Evolutionary conservation across 2,113 vertebrate genomes (phyloP).

Genomic region (Anarhynchus alexandrinus): DNA sequence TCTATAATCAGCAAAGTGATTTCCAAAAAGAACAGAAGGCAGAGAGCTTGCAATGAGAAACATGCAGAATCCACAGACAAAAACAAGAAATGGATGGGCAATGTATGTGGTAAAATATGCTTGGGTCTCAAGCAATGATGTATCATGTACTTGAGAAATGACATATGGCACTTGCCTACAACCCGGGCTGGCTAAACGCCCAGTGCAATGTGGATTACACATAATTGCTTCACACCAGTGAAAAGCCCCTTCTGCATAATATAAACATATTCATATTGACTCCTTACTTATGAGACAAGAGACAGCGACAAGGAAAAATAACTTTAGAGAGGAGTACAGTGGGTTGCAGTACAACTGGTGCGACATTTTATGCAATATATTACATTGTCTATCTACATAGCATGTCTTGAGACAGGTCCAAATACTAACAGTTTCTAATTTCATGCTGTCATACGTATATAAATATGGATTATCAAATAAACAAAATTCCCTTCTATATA

Average conservation of each 20-base stretch:
- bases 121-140: neutral
- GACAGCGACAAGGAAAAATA: neutral
- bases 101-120: slow-evolving; percentile 16
- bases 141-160: slow-evolving; percentile 18
- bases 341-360: neutral
- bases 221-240: slow-evolving; percentile 39
- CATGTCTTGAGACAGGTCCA: neutral
- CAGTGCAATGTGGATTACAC: neutral
- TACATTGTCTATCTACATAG: neutral
- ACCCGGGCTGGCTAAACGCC: slow-evolving; percentile 1
- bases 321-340: neutral
- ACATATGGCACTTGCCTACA: slow-evolving; percentile 60
- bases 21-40: slow-evolving; percentile 39
- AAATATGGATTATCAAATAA: neutral
- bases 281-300: neutral
- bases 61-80: slow-evolving; percentile 3
- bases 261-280: slow-evolving; percentile 7
- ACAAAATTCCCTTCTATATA: neutral
- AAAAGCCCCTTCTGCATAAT: slow-evolving; percentile 23
- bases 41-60: neutral
- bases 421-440: neutral
- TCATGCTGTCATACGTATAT: neutral
- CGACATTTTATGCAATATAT: neutral
- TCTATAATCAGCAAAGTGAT: neutral
- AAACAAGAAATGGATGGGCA: slow-evolving; percentile 2